These are phyloP conservation scores for Chrysomallon squamiferum DNA, from an alignment of 1,140 invertebrate species.

Conservation along the genomic window DNA sequence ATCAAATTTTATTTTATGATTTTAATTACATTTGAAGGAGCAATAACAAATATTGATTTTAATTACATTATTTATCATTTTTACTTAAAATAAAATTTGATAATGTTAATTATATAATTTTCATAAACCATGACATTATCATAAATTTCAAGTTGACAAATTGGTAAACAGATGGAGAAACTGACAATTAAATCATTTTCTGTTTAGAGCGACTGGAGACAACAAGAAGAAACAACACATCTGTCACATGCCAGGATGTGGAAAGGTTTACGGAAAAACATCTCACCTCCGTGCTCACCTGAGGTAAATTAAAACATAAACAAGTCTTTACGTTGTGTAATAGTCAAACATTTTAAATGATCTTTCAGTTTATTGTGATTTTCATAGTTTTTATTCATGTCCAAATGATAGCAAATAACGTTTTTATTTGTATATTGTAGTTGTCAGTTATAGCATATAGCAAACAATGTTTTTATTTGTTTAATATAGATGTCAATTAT, in stretches of 20 bases:
- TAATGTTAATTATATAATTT: no score
- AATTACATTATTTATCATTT: no score
- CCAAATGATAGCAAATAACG: background rate
- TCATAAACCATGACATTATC: no score
- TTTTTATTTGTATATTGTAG: background rate
- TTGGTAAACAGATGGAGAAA: no score
- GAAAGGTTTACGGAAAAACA: constrained; percentile 97
- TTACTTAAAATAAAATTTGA: no score
- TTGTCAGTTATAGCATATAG: background rate
- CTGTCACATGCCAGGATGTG: constrained; percentile 94
- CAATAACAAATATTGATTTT: no score
- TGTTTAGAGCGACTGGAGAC: constrained; percentile 38
- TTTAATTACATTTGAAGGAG: no score
- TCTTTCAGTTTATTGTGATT: background rate
- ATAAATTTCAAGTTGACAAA: no score
- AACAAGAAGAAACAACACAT: constrained; percentile 82
- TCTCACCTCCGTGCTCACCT: constrained; percentile 93
- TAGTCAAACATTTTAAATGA: background rate
- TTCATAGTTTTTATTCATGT: background rate
- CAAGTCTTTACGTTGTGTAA: background rate
- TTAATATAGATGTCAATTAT: background rate
- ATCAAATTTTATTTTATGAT: no score
- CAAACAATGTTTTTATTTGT: background rate
- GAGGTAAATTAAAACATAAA: constrained; percentile 66
- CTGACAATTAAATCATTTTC: no score